Conservation (phyloP, 2,113 vertebrate genomes). For the Saimiri boliviensis region DNA sequence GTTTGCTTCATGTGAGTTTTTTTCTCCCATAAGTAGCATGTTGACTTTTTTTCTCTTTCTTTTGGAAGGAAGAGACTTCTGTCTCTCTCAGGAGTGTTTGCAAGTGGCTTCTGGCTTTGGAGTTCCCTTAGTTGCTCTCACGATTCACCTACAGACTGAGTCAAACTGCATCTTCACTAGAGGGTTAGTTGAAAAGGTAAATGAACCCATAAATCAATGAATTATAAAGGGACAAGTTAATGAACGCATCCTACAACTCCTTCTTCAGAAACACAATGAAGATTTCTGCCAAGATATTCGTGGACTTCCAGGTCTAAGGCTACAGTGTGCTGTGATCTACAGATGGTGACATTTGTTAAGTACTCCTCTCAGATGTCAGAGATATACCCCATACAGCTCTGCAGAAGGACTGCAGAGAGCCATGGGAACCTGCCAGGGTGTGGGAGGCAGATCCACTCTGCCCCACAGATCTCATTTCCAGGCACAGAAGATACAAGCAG, state of each 20-base stretch:
- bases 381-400: background rate
- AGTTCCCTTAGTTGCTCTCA: background rate
- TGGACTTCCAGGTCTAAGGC: background rate
- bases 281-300: background rate
- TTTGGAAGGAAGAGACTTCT: background rate
- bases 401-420: background rate
- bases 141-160: background rate
- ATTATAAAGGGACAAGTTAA: background rate
- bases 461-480: conserved; percentile 71
- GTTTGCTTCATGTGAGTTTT: background rate
- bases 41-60: background rate
- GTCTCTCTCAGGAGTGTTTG: background rate
- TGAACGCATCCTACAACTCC: background rate
- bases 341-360: background rate
- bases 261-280: background rate
- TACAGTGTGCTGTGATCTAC: background rate
- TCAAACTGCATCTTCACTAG: background rate
- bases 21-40: background rate
- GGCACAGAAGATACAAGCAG: conserved; percentile 59
- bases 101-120: background rate
- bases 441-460: conserved; percentile 67
- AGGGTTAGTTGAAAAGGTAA: background rate
- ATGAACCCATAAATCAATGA: background rate
- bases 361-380: background rate
- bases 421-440: conserved; percentile 53